Base-by-base conservation (phyloP, 2,113 vertebrate species). In the Pelodiscus sinensis region DNA sequence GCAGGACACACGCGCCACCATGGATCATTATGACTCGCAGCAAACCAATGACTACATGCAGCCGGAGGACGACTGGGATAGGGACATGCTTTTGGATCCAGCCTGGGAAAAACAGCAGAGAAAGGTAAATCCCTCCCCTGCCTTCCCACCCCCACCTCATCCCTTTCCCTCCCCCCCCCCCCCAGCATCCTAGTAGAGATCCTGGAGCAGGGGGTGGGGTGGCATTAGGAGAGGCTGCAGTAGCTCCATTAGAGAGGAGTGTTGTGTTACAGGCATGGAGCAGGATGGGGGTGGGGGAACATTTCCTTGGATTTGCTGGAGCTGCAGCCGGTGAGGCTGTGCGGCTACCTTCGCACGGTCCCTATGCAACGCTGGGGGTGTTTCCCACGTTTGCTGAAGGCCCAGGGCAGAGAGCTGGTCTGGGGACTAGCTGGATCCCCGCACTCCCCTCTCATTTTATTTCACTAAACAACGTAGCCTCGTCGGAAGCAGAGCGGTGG, bases 51-150 rank as follows among this genome's bases (percentile, higher is more conserved):
- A 97, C 82, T 99, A 99, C 55, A 99, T 98, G 99, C 98, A 98
- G 55, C 99, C 98, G 44, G 99, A 99, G 94, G 99, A 99, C 79
- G 99, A 99, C 97, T 99, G 99, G 99, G 99, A 99, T 90, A 98
- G 99, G 85, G 99, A 99, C 90, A 96, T 99, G 51, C 99, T 99
- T 31, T 94, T 99, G 97, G 99, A 99, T 95, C 99, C 99, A 27
- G 99, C 99, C 73, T 99, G 99, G 99, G 99, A 99, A 96, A 99
- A 99, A 97, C 99, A 99, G 98, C 99, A 99, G 98, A 98, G 99
- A 89, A 99, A 99, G 99, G 99, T 99, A 95, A 94, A 87, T 73
- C 31, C 58, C 27, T 19, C 15, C n/a, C 21, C 56, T 68, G 1
- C 51, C 16, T 44, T 16, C 29, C 44, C 44, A 44, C 22, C 57